These are phyloP conservation scores for Callimorpha dominula DNA, from an alignment of 2,888 invertebrate genomes.

Conservation along the genomic window DNA sequence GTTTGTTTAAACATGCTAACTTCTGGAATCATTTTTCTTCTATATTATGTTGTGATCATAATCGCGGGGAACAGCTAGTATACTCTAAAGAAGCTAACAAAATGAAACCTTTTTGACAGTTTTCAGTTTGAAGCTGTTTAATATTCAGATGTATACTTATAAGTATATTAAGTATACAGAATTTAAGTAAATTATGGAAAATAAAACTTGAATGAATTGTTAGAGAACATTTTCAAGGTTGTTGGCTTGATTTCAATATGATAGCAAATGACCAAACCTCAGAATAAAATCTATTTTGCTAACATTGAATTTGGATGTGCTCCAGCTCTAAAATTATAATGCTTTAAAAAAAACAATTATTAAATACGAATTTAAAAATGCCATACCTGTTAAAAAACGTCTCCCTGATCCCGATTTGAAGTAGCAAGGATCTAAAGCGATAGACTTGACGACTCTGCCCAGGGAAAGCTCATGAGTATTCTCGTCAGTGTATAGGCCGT, in stretches of 20 bases:
- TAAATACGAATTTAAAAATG: not conserved
- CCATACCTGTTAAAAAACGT: constrained; percentile 91
- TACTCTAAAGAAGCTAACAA: no score
- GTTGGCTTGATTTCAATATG: not conserved
- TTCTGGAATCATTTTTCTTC: no score
- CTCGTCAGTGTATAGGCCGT: constrained; percentile 94
- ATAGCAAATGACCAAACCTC: not conserved
- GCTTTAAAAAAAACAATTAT: not conserved
- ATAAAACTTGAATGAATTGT: no score
- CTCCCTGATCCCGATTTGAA: constrained; percentile 91
- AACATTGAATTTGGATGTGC: not conserved
- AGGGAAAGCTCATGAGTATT: constrained; percentile 92
- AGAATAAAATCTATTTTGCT: not conserved
- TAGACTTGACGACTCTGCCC: constrained; percentile 93
- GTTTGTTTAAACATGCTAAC: no score
- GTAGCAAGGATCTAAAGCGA: constrained; percentile 95
- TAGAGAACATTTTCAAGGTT: no score
- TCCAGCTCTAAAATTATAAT: not conserved
- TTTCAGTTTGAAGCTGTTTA: no score
- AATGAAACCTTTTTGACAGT: no score
- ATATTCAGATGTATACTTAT: no score
- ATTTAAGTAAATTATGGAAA: no score
- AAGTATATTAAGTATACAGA: no score
- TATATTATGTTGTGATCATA: no score
- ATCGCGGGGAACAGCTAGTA: no score